Percentiles rank a stretch among this genome's conserved stretches.
phyloP scores from a whole-genome alignment of 2,797 vertebrate species.

The Centroberyx gerrardi region DNA sequence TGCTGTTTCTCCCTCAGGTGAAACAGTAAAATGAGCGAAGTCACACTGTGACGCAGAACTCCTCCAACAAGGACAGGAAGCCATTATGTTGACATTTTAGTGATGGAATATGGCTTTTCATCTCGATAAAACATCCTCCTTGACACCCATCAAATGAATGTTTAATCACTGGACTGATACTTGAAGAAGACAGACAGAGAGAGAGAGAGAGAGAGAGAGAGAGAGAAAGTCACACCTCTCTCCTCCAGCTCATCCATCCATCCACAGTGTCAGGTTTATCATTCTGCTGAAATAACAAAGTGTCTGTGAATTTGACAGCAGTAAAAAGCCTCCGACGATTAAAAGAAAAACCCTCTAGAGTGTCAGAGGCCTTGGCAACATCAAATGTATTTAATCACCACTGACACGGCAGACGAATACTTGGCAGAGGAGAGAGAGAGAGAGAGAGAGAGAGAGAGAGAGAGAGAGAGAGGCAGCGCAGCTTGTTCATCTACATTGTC shows the following conservation, averaged over 20 bases:
- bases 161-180: conserved; percentile 27
- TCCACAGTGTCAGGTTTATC: conserved; percentile 47
- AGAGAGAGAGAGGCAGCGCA: neutral
- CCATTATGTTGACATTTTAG: conserved; percentile 30
- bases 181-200: neutral
- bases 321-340: conserved; percentile 54
- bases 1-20: conserved; percentile 1
- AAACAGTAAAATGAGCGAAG: conserved; percentile 15
- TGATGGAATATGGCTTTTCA: conserved; percentile 36
- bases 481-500: conserved; percentile 3
- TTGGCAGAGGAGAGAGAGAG: conserved; percentile 26
- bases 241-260: conserved; percentile 24
- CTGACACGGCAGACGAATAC: conserved; percentile 54
- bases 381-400: conserved; percentile 57
- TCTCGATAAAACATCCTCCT: conserved; percentile 32
- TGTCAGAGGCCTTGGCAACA: conserved; percentile 37
- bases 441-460: neutral
- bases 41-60: neutral
- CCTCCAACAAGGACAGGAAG: neutral
- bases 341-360: conserved; percentile 20
- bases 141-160: conserved; percentile 47
- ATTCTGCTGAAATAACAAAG: conserved; percentile 53
- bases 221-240: conserved; percentile 2
- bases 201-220: neutral
- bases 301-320: conserved; percentile 47